These are phyloP conservation scores for Smittia aterrima DNA, from an alignment of 2,888 invertebrate species.

Conservation along the genomic window DNA sequence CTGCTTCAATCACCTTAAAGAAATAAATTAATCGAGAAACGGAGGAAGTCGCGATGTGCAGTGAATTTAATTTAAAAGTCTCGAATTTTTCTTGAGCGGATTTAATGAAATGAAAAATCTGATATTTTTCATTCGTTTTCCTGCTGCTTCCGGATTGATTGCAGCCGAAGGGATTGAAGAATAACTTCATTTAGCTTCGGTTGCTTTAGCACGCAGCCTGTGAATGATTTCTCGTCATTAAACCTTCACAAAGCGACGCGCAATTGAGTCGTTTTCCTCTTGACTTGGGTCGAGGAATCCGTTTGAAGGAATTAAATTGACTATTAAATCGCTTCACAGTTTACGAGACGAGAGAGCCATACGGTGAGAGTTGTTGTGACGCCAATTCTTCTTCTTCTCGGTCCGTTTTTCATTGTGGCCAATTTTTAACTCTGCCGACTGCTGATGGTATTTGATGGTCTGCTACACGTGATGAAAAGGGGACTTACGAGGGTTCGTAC, in stretches of 20 bases:
- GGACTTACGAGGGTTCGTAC: neutral
- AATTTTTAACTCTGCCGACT: neutral
- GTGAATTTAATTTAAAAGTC: slow-evolving; percentile 20
- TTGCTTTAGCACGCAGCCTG: slow-evolving; percentile 2
- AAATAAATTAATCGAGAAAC: slow-evolving; percentile 1
- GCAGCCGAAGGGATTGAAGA: neutral
- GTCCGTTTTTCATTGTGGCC: slow-evolving; percentile 1
- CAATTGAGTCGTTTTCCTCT: neutral
- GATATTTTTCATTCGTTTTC: neutral
- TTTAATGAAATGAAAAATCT: slow-evolving; percentile 13
- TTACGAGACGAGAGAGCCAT: slow-evolving; percentile 2
- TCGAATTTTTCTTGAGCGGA: neutral
- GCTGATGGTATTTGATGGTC: slow-evolving; percentile 13
- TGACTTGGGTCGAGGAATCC: neutral
- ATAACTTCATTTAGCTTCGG: neutral
- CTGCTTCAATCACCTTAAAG: slow-evolving; percentile 25
- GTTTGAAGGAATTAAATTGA: slow-evolving; percentile 23
- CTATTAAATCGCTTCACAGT: slow-evolving; percentile 21
- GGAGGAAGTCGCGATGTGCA: slow-evolving; percentile 12
- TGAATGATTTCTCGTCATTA: slow-evolving; percentile 19
- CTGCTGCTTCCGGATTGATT: slow-evolving; percentile 11
- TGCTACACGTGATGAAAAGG: neutral
- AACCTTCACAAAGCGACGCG: neutral
- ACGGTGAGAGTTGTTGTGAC: slow-evolving; percentile 12
- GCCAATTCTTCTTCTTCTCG: neutral